phyloP scores from a whole-genome alignment of 2,113 vertebrate species.

The Collichthys lucidus region DNA sequence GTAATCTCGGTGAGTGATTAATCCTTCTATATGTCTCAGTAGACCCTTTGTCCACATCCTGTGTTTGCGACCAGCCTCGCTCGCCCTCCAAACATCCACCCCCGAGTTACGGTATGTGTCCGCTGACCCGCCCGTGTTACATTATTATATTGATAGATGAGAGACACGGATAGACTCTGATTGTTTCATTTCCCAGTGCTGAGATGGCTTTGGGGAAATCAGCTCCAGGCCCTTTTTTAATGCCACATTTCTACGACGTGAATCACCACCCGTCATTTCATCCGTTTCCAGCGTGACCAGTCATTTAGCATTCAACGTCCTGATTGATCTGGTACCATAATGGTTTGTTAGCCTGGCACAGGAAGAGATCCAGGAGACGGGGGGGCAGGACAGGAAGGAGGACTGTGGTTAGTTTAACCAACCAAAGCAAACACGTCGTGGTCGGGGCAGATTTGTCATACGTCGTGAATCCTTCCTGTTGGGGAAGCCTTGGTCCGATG shows the following conservation, averaged over 20 bases:
- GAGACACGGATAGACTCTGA: slow-evolving; percentile 8
- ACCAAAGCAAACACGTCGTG: slow-evolving; percentile 51
- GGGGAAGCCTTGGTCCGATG: not conserved
- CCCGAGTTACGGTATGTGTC: not conserved
- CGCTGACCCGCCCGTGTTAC: not conserved
- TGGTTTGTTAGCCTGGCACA: slow-evolving; percentile 67
- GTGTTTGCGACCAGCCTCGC: slow-evolving; percentile 19
- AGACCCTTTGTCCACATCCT: slow-evolving; percentile 56
- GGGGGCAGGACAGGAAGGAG: slow-evolving; percentile 52
- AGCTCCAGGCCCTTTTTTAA: slow-evolving; percentile 26
- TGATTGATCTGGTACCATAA: slow-evolving; percentile 67
- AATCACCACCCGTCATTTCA: slow-evolving; percentile 55
- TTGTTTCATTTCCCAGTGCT: slow-evolving; percentile 6
- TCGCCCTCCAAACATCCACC: slow-evolving; percentile 2
- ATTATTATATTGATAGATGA: not conserved
- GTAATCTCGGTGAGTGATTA: slow-evolving; percentile 47
- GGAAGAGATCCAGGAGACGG: slow-evolving; percentile 43
- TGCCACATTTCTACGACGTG: slow-evolving; percentile 44
- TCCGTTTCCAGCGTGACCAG: slow-evolving; percentile 56
- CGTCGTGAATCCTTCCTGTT: not conserved
- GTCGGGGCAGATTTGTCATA: slow-evolving; percentile 17
- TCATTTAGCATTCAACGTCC: slow-evolving; percentile 60
- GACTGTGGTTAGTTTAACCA: slow-evolving; percentile 59
- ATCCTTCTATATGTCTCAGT: slow-evolving; percentile 25
- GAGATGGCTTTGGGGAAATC: slow-evolving; percentile 26